These are phyloP conservation scores for Micrastur ruficollis DNA, from an alignment of 2,797 vertebrate species.

Conservation along the genomic window DNA sequence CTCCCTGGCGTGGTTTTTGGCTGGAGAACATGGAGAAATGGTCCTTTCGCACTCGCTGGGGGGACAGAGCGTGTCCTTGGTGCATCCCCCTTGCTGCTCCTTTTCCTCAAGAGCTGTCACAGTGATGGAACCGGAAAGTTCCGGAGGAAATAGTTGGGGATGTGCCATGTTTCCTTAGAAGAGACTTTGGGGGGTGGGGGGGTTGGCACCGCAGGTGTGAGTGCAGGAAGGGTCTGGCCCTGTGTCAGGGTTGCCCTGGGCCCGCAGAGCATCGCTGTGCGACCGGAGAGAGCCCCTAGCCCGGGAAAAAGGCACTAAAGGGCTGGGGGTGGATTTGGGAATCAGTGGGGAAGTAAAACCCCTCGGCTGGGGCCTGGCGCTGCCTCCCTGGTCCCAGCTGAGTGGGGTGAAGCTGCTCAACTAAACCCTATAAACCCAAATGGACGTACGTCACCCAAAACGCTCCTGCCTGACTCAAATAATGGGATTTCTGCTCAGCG, in stretches of 20 bases:
- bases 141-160: not conserved
- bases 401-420: too few relatives aligned
- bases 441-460: fast-evolving
- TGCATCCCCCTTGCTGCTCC: not conserved
- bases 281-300: not conserved
- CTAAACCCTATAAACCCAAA: not conserved
- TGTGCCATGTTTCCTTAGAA: fast-evolving
- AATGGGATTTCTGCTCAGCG: not conserved
- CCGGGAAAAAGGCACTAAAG: not conserved
- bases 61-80: not conserved
- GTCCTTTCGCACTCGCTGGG: not conserved
- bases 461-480: not conserved
- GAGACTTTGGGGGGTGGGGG: not conserved
- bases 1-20: not conserved
- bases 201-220: too few relatives aligned
- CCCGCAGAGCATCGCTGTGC: not conserved
- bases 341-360: not conserved
- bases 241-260: not conserved
- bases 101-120: not conserved
- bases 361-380: not conserved
- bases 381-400: not conserved
- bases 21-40: not conserved
- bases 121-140: fast-evolving
- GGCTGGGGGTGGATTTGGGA: not conserved
- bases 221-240: not conserved